phyloP scores from a whole-genome alignment of 2,888 invertebrate species.

The Subacronicta megacephala region DNA sequence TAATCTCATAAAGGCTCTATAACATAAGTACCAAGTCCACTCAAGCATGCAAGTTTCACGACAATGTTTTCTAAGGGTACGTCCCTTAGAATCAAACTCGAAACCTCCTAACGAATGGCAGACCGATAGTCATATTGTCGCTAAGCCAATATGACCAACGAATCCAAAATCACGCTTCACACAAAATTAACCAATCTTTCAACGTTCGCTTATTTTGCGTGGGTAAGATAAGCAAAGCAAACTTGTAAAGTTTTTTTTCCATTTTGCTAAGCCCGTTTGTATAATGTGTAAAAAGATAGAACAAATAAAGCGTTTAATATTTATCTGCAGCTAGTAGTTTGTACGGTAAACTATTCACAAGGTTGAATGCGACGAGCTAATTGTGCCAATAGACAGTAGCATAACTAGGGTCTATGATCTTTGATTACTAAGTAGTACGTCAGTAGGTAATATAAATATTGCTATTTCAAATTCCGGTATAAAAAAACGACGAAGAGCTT shows the following conservation, averaged over 20 bases:
- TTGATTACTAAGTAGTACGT: slow-evolving; percentile 14
- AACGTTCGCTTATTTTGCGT: background rate
- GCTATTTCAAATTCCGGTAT: no score
- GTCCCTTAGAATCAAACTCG: no score
- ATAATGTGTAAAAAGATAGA: background rate
- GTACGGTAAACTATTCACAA: slow-evolving; percentile 58
- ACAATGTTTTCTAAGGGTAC: no score
- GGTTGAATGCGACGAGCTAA: slow-evolving; percentile 50
- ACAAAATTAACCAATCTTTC: background rate
- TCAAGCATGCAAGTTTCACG: no score
- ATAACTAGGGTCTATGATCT: slow-evolving; percentile 3
- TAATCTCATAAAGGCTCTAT: no score
- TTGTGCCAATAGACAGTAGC: slow-evolving; percentile 47
- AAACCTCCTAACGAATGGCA: no score
- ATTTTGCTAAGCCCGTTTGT: background rate
- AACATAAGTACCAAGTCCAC: no score
- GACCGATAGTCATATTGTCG: no score
- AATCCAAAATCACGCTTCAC: background rate
- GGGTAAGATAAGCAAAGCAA: background rate
- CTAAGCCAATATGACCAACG: no score
- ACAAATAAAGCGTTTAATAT: slow-evolving; percentile 41
- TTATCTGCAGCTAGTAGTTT: slow-evolving; percentile 31
- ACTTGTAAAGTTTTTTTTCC: no score
- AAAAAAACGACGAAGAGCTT: no score
- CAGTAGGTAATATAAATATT: no score